Evolutionary conservation across 2,113 vertebrate genomes (phyloP).

Genomic region (Sigmodon hispidus): DNA sequence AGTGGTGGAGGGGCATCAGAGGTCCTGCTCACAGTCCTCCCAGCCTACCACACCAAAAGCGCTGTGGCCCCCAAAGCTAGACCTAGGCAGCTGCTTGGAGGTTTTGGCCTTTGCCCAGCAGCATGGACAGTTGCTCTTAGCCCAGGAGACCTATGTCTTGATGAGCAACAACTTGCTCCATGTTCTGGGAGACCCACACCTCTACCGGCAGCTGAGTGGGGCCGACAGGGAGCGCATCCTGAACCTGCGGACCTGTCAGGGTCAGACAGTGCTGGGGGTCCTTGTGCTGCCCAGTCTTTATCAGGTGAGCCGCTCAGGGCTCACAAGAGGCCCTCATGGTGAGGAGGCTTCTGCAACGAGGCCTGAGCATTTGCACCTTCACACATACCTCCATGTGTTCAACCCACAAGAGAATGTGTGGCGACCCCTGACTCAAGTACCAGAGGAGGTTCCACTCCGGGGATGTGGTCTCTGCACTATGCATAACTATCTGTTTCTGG

Average conservation of each 20-base stretch:
- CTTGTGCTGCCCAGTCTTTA: conserved; percentile 75
- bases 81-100: conserved; percentile 78
- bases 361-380: neutral
- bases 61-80: conserved; percentile 40
- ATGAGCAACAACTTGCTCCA: conserved; percentile 82
- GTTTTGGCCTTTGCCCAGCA: conserved; percentile 76
- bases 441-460: conserved; percentile 74
- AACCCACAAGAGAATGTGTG: conserved; percentile 66
- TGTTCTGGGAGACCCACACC: conserved; percentile 74
- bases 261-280: conserved; percentile 70
- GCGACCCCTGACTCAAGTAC: conserved; percentile 74
- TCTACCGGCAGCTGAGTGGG: conserved; percentile 78
- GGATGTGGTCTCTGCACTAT: conserved; percentile 84
- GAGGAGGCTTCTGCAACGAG: neutral
- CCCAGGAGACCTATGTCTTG: conserved; percentile 64
- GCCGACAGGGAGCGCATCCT: conserved; percentile 79
- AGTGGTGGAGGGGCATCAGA: neutral
- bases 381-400: conserved; percentile 67
- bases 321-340: neutral
- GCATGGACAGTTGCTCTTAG: conserved; percentile 48
- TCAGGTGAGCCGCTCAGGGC: conserved; percentile 28
- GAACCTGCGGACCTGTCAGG: conserved; percentile 60
- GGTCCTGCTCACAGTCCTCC: neutral
- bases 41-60: neutral
- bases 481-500: conserved; percentile 84